These are phyloP conservation scores for Acropternis orthonyx DNA, from an alignment of 2,797 vertebrate species.

Conservation along the genomic window DNA sequence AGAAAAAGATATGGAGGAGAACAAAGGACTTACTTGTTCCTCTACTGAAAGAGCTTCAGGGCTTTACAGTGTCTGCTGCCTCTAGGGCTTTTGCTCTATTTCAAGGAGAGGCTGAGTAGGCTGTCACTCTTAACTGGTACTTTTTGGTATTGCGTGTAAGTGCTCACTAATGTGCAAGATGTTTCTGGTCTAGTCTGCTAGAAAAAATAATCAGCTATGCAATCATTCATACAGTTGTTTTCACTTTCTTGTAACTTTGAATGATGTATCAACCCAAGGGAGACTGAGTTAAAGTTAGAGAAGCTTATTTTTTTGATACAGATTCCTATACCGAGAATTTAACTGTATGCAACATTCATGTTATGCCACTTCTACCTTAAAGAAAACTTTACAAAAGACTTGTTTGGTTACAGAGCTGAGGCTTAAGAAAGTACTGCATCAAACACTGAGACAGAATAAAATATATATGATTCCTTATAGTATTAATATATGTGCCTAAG, in stretches of 20 bases:
- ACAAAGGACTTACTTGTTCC: neutral
- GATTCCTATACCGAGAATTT: neutral
- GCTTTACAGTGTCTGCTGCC: neutral
- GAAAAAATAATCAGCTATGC: neutral
- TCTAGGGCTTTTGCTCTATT: neutral
- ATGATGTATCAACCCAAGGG: neutral
- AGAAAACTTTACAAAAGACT: neutral
- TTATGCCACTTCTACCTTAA: neutral
- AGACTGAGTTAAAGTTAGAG: neutral
- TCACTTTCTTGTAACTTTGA: neutral
- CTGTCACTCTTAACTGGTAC: neutral
- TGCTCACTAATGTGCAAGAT: neutral
- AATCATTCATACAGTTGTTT: neutral
- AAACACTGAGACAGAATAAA: neutral
- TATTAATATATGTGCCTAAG: neutral
- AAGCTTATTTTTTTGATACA: neutral
- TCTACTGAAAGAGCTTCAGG: neutral
- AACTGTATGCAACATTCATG: neutral
- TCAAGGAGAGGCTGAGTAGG: neutral
- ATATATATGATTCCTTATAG: neutral
- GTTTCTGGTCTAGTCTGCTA: neutral
- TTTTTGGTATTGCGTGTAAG: neutral
- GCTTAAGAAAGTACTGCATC: neutral
- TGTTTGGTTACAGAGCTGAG: neutral
- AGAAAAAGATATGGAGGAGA: neutral